Percentiles rank a stretch among this genome's conserved stretches.
Conservation (phyloP, 1,140 invertebrate species). For the Lasioglossum albipes region DNA sequence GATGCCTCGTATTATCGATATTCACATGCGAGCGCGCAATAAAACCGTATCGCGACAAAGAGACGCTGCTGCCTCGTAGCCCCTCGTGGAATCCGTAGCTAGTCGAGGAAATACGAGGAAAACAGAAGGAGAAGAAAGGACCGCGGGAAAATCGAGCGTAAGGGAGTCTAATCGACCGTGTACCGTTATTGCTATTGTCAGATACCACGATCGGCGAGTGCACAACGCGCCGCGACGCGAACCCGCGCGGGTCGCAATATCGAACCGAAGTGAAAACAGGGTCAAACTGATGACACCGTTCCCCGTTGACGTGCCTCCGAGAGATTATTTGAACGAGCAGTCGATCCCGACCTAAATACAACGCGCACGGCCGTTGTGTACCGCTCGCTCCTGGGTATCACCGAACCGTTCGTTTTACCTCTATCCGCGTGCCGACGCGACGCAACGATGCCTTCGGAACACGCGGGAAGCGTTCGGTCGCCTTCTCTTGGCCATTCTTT, state of each 20-base stretch:
- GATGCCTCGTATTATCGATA: slow-evolving; percentile 21
- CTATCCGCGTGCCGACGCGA: not conserved
- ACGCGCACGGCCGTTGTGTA: not conserved
- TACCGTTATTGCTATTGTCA: slow-evolving; percentile 46
- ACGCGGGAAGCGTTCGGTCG: not conserved
- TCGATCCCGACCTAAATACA: slow-evolving; percentile 39
- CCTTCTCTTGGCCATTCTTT: not conserved
- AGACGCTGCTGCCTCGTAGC: not conserved
- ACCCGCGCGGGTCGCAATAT: slow-evolving; percentile 25
- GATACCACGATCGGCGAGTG: slow-evolving; percentile 24
- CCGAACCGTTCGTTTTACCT: not conserved
- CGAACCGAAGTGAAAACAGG: slow-evolving; percentile 39
- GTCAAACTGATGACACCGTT: slow-evolving; percentile 49
- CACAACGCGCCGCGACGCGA: slow-evolving; percentile 4
- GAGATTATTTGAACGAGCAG: slow-evolving; percentile 40
- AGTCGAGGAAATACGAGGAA: not conserved
- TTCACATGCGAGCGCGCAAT: slow-evolving; percentile 32
- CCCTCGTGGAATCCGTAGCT: not conserved
- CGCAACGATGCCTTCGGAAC: not conserved
- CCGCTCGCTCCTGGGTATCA: not conserved
- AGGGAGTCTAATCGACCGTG: slow-evolving; percentile 36
- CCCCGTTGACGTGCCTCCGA: slow-evolving; percentile 19
- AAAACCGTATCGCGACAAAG: slow-evolving; percentile 10
- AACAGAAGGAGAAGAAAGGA: slow-evolving; percentile 10
- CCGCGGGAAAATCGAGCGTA: slow-evolving; percentile 31